Base-by-base conservation (phyloP, 2,113 vertebrate species). In the Herpetotheres cachinnans region DNA sequence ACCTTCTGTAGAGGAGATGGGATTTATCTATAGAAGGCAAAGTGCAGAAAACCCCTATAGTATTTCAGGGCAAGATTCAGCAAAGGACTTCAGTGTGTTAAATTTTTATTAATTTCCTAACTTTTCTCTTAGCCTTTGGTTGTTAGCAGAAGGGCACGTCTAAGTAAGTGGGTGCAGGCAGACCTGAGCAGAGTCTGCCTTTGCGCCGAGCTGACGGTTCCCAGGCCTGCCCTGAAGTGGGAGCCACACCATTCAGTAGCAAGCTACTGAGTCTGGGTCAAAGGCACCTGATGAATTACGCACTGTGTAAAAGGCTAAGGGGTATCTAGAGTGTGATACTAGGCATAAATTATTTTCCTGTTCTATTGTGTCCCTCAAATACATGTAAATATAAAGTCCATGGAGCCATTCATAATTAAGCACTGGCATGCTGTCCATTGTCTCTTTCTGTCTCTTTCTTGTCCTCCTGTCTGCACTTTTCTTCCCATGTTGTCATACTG, bases 161-260 rank as follows among this genome's bases (percentile, higher is more conserved):
- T 32, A 36, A 50, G 3, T 50, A n/a, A 34, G 25, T 11, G 19
- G n/a, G 40, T 70, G 49, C 47, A 54, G 47, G 13, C 29, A 36
- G 72, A 49, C 17, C 7, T 0, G 4, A 62, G 72, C 7, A 1
- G 15, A 1, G 15, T 4, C 34, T 47, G 61, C 46, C 46, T 47
- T 30, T 82, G 46, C 49, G 47, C 47, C 0, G 3, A 42, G 55
- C 34, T 54, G 55, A 24, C 38, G 16, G 62, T 20, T 70, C 34
- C 79, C 11, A 13, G 13, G 46, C 34, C 52, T 38, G 70, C 34
- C 38, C 34, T 69, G 34, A 25, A 29, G 38, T 2, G 0, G 63
- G 71, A 74, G 55, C 72, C 56, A 40, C 34, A 22, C 20, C 22
- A 55, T 47, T 70, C 63, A 26, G 25, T 30, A 30, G 26, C 0